Base-by-base conservation (phyloP, 2,797 vertebrate species). In the Amniataba percoides region DNA sequence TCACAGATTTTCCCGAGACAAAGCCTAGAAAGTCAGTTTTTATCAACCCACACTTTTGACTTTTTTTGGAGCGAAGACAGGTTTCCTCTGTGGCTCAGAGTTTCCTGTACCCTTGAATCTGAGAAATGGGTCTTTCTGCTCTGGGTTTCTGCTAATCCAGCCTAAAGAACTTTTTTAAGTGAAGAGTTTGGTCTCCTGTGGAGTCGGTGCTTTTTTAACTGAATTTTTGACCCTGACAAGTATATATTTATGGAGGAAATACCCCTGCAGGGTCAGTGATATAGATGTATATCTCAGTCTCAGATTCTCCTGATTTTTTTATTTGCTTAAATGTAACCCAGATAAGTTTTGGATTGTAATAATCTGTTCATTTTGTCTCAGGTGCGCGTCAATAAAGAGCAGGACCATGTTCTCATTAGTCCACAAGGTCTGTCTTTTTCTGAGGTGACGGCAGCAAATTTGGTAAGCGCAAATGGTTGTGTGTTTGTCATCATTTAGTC, bases 351-450 rank as follows among this genome's bases (percentile, higher is more conserved):
- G 19, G 13, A 40, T 57, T 42, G 43, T 57, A 34, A n/a, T 36
- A 2, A 43, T 18, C 5, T 72, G 8, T 55, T 76, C 1, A 14
- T 67, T 83, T 53, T 67, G 23, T 71, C 59, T 34, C 71, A 99
- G 98, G 96, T 98, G 67, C 96, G 97, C 83, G 96, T 99, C 82
- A 98, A 95, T 94, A 98, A 98, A 94, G 98, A 99, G 73, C 97
- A 97, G 85, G 97, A 99, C 83, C 98, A 99, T 81, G 93, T 99
- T 92, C 96, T 99, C 23, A 97, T 99, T 82, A 95, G 97, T 91
- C 98, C 98, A 78, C 95, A 94, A 91, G 98, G 98, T 84, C 94
- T 99, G 73, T 97, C 97, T 14, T 99, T 98, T 89, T 94, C 97
- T 68, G 98, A 99, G 93, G 98, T 97, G 72, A 97, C 98, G 10